These are phyloP conservation scores for Falco cherrug DNA, from an alignment of 2,797 vertebrate species.

Conservation along the genomic window DNA sequence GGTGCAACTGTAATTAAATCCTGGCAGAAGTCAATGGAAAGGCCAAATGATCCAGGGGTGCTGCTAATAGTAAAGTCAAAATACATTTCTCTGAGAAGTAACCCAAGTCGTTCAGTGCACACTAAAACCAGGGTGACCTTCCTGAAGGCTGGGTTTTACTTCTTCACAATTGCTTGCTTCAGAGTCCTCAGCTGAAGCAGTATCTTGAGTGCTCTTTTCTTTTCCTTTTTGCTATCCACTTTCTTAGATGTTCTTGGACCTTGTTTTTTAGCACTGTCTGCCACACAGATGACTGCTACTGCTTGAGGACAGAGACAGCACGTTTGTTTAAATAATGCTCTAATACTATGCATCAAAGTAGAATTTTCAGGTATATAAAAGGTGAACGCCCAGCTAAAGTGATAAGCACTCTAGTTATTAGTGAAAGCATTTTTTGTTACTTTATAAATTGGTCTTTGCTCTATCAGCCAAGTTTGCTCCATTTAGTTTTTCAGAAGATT, in stretches of 20 bases:
- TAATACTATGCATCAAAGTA: background rate
- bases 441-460: background rate
- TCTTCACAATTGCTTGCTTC: background rate
- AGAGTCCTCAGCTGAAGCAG: background rate
- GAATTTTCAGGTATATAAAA: background rate
- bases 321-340: background rate
- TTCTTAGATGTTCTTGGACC: background rate
- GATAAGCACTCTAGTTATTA: background rate
- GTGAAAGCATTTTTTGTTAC: background rate
- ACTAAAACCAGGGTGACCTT: background rate
- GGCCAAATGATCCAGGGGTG: background rate
- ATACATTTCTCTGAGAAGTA: conserved; percentile 9
- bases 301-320: background rate
- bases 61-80: background rate
- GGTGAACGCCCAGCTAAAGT: background rate
- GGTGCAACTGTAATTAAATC: background rate
- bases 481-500: background rate
- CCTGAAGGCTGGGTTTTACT: background rate
- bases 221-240: background rate
- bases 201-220: background rate
- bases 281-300: background rate
- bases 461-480: background rate
- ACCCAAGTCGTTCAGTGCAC: background rate
- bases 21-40: background rate
- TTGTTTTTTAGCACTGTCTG: background rate